Evolutionary conservation across 2,113 vertebrate genomes (phyloP).

Genomic region (Melanocharis versteri): DNA sequence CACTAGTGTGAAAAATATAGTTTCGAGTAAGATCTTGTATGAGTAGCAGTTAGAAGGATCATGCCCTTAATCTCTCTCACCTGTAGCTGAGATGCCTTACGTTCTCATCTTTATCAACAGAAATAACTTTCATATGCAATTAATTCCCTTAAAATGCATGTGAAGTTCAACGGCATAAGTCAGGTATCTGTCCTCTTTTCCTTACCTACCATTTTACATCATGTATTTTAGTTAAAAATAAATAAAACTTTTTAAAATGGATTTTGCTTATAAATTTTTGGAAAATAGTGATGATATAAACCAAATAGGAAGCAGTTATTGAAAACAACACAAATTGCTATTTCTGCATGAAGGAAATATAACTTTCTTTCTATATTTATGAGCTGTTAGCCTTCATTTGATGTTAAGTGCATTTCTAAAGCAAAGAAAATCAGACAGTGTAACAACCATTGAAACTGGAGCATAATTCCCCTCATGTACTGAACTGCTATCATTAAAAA

Average conservation of each 20-base stretch:
- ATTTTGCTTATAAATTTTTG: neutral
- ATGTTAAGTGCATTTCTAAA: neutral
- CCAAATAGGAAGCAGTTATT: neutral
- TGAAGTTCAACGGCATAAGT: neutral
- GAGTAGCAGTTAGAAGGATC: neutral
- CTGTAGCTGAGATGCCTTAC: neutral
- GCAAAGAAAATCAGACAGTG: neutral
- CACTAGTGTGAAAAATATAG: neutral
- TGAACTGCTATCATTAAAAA: slow-evolving; percentile 6
- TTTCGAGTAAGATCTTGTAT: neutral
- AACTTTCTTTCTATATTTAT: neutral
- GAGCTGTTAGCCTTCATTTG: neutral
- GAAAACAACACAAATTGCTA: neutral
- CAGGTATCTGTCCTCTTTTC: neutral
- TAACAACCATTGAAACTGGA: neutral
- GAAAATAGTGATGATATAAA: neutral
- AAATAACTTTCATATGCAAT: neutral
- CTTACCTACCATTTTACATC: neutral
- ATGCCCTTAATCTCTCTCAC: neutral
- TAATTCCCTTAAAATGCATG: neutral
- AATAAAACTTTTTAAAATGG: neutral
- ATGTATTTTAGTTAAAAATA: neutral
- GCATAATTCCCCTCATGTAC: neutral
- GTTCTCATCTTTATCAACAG: neutral
- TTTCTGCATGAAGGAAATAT: neutral